These are phyloP conservation scores for Pyrochroa serraticornis DNA, from an alignment of 2,888 invertebrate genomes.

Conservation along the genomic window DNA sequence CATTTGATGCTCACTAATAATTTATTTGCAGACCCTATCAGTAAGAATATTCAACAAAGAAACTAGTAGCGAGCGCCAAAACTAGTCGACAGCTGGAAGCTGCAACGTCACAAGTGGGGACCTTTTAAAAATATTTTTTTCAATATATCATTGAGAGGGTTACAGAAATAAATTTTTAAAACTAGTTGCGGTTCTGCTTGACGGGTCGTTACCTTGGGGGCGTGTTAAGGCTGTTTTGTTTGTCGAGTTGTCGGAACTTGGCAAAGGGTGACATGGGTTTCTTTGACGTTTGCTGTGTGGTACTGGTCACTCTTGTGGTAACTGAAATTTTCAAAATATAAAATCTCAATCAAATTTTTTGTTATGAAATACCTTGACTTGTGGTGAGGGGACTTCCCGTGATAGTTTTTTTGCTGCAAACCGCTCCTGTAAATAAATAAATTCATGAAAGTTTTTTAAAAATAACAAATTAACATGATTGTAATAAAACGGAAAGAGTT, in stretches of 20 bases:
- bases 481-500: slow-evolving; percentile 28
- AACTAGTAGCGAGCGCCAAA: too few species aligned
- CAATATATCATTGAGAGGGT: too few species aligned
- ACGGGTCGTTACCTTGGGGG: slow-evolving; percentile 72
- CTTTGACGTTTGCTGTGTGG: slow-evolving; percentile 55
- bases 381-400: slow-evolving; percentile 50
- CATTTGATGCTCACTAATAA: too few species aligned
- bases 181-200: not conserved
- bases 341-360: not conserved
- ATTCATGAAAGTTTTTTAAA: slow-evolving; percentile 22
- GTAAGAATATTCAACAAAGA: too few species aligned
- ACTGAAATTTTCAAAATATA: slow-evolving; percentile 37
- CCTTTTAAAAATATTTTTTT: too few species aligned
- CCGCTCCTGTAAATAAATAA: slow-evolving; percentile 48
- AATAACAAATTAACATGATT: slow-evolving; percentile 22
- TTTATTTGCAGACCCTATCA: too few species aligned
- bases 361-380: slow-evolving; percentile 40
- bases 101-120: too few species aligned
- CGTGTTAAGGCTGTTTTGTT: slow-evolving; percentile 76
- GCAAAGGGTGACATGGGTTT: slow-evolving; percentile 86
- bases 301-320: slow-evolving; percentile 45
- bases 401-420: slow-evolving; percentile 45
- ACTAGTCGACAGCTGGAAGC: too few species aligned
- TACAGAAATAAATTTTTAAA: not conserved
- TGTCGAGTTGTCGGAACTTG: slow-evolving; percentile 90